Evolutionary conservation across 2,888 invertebrate species (phyloP).

Genomic region (Baronia brevicornis): DNA sequence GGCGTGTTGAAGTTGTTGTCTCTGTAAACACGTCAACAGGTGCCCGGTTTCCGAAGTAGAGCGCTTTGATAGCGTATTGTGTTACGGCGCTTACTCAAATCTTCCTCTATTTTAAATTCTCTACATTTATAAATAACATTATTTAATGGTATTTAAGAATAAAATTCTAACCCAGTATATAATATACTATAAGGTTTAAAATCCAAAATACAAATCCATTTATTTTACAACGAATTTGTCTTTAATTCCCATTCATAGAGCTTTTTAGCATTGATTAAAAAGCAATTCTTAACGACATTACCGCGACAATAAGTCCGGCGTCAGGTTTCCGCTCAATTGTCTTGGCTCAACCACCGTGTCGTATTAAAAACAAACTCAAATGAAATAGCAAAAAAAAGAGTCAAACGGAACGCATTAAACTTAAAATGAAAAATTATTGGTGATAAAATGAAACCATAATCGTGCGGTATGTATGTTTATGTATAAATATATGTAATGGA

Average conservation of each 20-base stretch:
- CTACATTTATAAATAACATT: no score
- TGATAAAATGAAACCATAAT: no score
- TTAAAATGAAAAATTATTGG: slow-evolving; percentile 24
- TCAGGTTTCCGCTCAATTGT: slow-evolving; percentile 46
- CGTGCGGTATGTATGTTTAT: no score
- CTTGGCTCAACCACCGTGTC: slow-evolving; percentile 26
- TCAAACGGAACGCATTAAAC: slow-evolving; percentile 20
- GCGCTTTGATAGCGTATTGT: slow-evolving; percentile 61
- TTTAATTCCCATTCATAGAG: no score
- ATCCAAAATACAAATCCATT: no score
- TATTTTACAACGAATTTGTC: no score
- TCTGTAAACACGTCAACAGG: slow-evolving; percentile 61
- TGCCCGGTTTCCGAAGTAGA: slow-evolving; percentile 51
- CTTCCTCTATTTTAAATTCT: no score
- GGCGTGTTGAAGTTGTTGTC: slow-evolving; percentile 40
- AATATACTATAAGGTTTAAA: no score
- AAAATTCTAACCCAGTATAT: no score
- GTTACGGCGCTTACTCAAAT: slow-evolving; percentile 50
- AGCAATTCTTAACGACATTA: slow-evolving; percentile 21
- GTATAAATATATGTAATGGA: no score
- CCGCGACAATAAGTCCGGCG: slow-evolving; percentile 35
- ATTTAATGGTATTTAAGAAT: no score
- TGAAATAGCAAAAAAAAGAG: slow-evolving; percentile 7
- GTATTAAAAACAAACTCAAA: slow-evolving; percentile 25
- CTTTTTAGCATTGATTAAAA: slow-evolving; percentile 22